Percentiles rank a stretch among this genome's conserved stretches.
These are phyloP conservation scores for Diarsia dahlii DNA, from an alignment of 2,888 invertebrate species.

Conservation along the genomic window DNA sequence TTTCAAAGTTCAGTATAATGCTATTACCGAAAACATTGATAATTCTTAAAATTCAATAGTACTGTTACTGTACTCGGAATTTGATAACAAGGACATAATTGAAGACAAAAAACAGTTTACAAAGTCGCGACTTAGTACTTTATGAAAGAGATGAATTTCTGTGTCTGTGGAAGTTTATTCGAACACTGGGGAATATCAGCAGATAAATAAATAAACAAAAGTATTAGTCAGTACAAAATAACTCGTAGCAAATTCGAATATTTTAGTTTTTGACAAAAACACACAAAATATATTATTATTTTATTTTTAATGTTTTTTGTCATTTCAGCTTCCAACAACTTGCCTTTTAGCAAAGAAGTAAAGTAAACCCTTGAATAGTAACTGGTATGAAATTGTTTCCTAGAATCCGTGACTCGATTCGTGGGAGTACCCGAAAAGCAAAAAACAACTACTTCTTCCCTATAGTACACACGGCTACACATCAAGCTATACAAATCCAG, in stretches of 20 bases:
- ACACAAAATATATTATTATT: not conserved
- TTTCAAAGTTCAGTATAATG: constrained; percentile 6
- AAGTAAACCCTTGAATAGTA: not conserved
- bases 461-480: too few species aligned
- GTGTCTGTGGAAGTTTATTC: not conserved
- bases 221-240: not conserved
- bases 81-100: not conserved
- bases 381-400: not conserved
- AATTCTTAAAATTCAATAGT: not conserved
- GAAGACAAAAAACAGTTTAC: not conserved
- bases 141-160: not conserved
- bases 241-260: not conserved
- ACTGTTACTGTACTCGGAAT: not conserved
- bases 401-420: not conserved
- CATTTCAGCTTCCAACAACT: not conserved
- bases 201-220: not conserved
- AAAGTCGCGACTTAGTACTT: not conserved
- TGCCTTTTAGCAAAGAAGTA: not conserved
- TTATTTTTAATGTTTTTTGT: not conserved
- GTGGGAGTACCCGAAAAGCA: constrained; percentile 3
- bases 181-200: not conserved
- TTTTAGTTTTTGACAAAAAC: not conserved
- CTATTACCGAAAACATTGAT: constrained; percentile 14
- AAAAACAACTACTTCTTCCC: not conserved
- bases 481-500: too few species aligned